Evolutionary conservation across 2,797 vertebrate species (phyloP).

Genomic region (Thunnus albacares): DNA sequence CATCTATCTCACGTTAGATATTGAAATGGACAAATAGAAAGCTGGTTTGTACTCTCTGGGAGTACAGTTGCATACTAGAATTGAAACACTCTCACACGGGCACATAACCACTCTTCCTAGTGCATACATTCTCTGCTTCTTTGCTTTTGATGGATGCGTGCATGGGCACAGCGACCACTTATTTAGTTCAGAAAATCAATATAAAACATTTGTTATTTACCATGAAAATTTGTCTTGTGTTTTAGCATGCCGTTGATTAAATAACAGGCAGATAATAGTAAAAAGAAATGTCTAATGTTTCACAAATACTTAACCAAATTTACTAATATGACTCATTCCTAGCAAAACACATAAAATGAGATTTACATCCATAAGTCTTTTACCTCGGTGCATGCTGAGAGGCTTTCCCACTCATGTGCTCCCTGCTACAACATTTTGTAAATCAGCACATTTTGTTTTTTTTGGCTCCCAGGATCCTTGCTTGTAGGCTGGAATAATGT

Average conservation of each 20-base stretch:
- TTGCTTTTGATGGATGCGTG: too few relatives aligned
- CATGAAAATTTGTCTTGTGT: too few relatives aligned
- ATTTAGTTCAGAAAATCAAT: not conserved
- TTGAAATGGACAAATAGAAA: not conserved
- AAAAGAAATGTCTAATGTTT: not conserved
- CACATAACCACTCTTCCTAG: not conserved
- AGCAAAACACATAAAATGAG: not conserved
- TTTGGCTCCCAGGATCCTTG: not conserved
- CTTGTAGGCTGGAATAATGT: not conserved
- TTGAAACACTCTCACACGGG: not conserved
- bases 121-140: too few relatives aligned
- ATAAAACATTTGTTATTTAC: not conserved
- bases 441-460: slow-evolving; percentile 7
- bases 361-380: not conserved
- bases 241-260: too few relatives aligned
- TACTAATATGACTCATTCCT: not conserved
- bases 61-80: not conserved
- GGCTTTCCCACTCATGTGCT: not conserved
- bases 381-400: not conserved
- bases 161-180: too few relatives aligned
- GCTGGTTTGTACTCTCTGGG: not conserved
- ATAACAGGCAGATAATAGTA: not conserved
- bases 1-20: not conserved
- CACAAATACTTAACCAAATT: not conserved
- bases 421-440: not conserved